Evolutionary conservation across 1,140 invertebrate species (phyloP), one percentile per base, ranked within the genome.

Genomic region (Drosophila bocqueti): DNA sequence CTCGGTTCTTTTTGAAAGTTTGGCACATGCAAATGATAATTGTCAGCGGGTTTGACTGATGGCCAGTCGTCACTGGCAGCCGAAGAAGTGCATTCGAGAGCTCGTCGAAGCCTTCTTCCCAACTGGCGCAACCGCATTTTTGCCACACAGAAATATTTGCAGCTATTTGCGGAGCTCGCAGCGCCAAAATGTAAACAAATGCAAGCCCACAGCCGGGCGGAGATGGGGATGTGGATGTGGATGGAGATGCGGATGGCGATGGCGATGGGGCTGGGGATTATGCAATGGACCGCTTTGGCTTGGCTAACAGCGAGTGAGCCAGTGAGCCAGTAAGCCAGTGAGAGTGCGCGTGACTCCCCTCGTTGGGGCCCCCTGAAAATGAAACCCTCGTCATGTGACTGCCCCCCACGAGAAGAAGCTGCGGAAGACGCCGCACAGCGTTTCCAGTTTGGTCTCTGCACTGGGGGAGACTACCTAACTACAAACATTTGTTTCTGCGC

Each of bases 1-100:
- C 64, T 36, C 18, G 54, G 49, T 71, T 71, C 67, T 72, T 73
- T 83, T 83, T 83, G 81, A 83, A 83, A 83, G 81, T 83, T 75
- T 61, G 71, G 68, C 63, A 74, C 80, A 83, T 79, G 80, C 80
- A 83, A 83, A 83, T 83, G 81, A 76, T 83, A 83, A 83, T 83
- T 83, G 71, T 74, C 71, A 29, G 74, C 31, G 54, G 81, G 54
- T 76, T 76, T 83, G 81, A 83, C 76, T 83, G 80, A 83, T 83
- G 81, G 55, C 71, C 77, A 81, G 75, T 52, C 36, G 54, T n/a
- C 43, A 52, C 50, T 47, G 60, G 49, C 74, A 73, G 62, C 40
- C 34, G 36, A 42, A 57, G 54, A 61, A 57, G 54, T 68, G 69
- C 63, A 61, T 73, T 73, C 46, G 68, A 74, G 71, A 49, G 68